These are phyloP conservation scores for Metallyticus violacea DNA, from an alignment of 2,888 invertebrate genomes.

Conservation along the genomic window DNA sequence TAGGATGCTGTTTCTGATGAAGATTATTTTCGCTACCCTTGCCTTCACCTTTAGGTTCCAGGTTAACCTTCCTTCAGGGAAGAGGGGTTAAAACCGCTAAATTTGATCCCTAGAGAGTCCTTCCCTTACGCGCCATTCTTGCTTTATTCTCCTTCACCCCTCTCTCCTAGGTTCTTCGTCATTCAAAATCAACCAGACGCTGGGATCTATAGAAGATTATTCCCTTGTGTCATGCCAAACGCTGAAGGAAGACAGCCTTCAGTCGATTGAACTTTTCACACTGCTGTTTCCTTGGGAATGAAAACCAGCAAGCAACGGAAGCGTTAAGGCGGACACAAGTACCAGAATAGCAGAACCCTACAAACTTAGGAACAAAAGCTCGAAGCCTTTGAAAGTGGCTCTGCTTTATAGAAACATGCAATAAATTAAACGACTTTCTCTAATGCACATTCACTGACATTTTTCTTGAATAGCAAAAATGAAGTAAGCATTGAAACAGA, in stretches of 20 bases:
- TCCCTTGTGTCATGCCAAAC: not conserved
- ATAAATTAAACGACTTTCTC: too few relatives aligned
- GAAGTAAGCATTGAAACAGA: too few relatives aligned
- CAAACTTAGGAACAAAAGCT: not conserved
- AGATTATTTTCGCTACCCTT: not conserved
- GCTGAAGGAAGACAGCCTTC: not conserved
- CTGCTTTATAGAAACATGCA: too few relatives aligned
- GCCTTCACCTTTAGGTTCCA: not conserved
- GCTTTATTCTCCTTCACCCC: not conserved
- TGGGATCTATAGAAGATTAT: not conserved
- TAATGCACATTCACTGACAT: too few relatives aligned
- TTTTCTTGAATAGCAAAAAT: too few relatives aligned
- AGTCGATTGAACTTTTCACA: not conserved
- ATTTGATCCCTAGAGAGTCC: not conserved
- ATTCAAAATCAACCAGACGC: not conserved
- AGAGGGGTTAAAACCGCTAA: not conserved
- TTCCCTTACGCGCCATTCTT: not conserved
- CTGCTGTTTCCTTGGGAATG: not conserved
- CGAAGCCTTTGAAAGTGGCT: too few relatives aligned
- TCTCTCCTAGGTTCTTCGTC: not conserved
- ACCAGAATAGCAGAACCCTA: not conserved
- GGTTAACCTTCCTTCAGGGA: not conserved
- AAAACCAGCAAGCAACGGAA: not conserved
- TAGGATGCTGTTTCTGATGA: not conserved
- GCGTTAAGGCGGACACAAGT: not conserved